Conservation (phyloP, 1,140 invertebrate species). For the Zaprionus kolodkinae region DNA sequence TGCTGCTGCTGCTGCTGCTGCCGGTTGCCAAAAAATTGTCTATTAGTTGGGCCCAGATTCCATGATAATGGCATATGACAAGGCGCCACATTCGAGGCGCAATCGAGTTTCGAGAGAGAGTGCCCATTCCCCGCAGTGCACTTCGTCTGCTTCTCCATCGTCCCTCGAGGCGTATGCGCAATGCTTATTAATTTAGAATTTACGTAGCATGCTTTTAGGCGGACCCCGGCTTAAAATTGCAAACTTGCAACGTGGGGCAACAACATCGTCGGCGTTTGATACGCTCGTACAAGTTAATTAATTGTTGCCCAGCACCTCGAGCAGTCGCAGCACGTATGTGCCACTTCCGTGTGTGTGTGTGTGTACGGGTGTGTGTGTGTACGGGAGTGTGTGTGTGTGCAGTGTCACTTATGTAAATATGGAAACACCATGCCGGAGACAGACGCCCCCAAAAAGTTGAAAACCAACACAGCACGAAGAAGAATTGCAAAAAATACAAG, state of each 20-base stretch:
- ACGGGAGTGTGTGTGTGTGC: conserved; percentile 45
- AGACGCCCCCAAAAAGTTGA: conserved; percentile 67
- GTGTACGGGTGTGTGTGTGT: not conserved
- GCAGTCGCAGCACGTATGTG: conserved; percentile 21
- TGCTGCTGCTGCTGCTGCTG: conserved; percentile 53
- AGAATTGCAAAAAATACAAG: conserved; percentile 28
- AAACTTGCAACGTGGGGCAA: conserved; percentile 23
- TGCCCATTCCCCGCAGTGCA: not conserved
- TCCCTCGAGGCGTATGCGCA: conserved; percentile 42
- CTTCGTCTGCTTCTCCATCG: not conserved
- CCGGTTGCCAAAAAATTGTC: conserved; percentile 79
- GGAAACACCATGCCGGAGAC: conserved; percentile 58
- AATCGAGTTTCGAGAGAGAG: conserved; percentile 44
- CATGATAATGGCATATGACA: conserved; percentile 81
- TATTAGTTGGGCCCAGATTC: conserved; percentile 75
- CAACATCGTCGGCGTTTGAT: conserved; percentile 71
- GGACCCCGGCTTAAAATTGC: conserved; percentile 59
- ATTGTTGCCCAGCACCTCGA: conserved; percentile 67
- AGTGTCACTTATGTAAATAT: conserved; percentile 81
- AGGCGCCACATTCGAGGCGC: conserved; percentile 77
- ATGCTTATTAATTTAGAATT: conserved; percentile 82
- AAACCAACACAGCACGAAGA: conserved; percentile 62
- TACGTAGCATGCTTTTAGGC: conserved; percentile 70
- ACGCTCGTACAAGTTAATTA: conserved; percentile 79
- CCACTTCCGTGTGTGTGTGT: not conserved